Base-by-base conservation (phyloP, 2,113 vertebrate genomes). In the Boleophthalmus pectinirostris region DNA sequence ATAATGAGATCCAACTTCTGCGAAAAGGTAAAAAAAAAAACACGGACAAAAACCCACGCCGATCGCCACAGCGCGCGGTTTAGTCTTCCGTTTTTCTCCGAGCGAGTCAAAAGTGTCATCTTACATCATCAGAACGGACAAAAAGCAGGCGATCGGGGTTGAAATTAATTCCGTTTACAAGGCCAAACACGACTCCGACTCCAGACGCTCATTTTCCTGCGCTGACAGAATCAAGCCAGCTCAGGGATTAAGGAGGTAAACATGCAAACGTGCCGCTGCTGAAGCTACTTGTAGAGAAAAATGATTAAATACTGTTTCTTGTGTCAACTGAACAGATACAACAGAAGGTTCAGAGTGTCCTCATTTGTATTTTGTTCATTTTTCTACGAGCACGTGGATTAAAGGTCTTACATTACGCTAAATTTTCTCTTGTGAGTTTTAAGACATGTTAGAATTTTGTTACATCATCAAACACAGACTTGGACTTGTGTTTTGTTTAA, bases 1-100 rank as follows among this genome's bases (percentile, higher is more conserved):
- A 77, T 90, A 87, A 91, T 87, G 87, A 89, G 85, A 85, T 63
- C 29, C 29, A 29, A 33, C 81, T 69, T 68, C 73, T 78, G 77
- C 61, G 77, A 78, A 82, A 81, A 87, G 35, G 43, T 20, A 81
- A 23, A 85, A 35, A 53, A 56, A 60, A 66, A 47, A 49, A 8
- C 63, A 74, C 43, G 66, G 64, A n/a, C n/a, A 29, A 29, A 29
- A 29, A 29, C 29, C 29, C 29, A 29, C 63, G 57, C 13, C 18
- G 20, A 67, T 63, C 56, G 54, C 68, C 65, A 43, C 1, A 43
- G 7, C 38, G 8, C 7, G 10, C 7, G 38, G 38, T 43, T 10
- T 43, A 10, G 38, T 8, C n/a, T 10, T 43, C 10, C 38, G 10
- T 35, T 64, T 18, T 18, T 64, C 33, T 18, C 15, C 6, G 24